Evolutionary conservation across 2,113 vertebrate genomes (phyloP).

Genomic region (Lepus americanus): DNA sequence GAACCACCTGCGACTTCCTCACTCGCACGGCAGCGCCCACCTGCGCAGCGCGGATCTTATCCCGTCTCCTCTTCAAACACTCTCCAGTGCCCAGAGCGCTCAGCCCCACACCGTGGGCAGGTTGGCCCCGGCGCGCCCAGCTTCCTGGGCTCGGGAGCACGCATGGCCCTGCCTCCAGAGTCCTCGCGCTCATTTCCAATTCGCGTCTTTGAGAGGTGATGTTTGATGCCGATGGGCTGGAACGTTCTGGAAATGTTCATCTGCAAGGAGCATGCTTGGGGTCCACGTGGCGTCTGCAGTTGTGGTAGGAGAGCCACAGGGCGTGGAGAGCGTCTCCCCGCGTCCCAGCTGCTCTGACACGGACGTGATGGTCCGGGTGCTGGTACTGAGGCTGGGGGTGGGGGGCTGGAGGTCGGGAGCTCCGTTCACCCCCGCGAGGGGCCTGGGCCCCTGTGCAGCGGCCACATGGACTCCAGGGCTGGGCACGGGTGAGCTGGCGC

Average conservation of each 20-base stretch:
- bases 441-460: neutral
- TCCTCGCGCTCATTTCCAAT: conserved; percentile 85
- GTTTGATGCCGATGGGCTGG: conserved; percentile 84
- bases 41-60: accelerated
- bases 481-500: too few relatives aligned
- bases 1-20: too few relatives aligned
- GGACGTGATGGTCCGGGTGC: neutral
- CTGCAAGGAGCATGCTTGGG: conserved; percentile 84
- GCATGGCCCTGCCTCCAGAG: conserved; percentile 72
- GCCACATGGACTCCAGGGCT: too few relatives aligned
- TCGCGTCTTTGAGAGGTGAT: conserved; percentile 85
- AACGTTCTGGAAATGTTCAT: conserved; percentile 83
- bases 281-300: conserved; percentile 72
- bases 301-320: neutral
- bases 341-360: conserved; percentile 43
- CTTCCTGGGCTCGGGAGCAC: conserved; percentile 61
- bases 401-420: neutral
- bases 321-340: conserved; percentile 14
- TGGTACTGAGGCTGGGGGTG: neutral
- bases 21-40: too few relatives aligned
- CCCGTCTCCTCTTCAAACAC: neutral
- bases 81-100: accelerated
- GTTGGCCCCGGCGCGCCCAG: conserved; percentile 66
- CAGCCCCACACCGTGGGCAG: accelerated
- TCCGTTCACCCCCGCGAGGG: neutral